Conservation (phyloP, 2,888 invertebrate genomes). For the Andricus quercusramuli region DNA sequence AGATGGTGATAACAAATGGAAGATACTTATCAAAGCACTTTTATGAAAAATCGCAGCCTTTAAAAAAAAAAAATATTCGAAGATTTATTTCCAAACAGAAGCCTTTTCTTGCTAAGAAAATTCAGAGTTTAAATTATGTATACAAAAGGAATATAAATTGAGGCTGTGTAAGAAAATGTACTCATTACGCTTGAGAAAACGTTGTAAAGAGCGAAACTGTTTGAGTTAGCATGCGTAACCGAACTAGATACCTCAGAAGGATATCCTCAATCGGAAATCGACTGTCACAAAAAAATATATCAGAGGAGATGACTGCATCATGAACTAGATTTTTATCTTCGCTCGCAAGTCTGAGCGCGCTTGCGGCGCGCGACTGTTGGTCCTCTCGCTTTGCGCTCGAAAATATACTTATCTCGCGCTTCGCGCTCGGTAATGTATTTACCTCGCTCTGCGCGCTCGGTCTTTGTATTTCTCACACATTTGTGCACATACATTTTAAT, state of each 20-base stretch:
- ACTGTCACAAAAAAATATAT: neutral
- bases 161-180: neutral
- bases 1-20: neutral
- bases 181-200: conserved; percentile 12
- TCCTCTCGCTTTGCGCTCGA: too few relatives aligned
- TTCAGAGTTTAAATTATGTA: neutral
- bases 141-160: neutral
- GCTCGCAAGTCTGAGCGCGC: too few relatives aligned
- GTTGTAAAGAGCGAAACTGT: neutral
- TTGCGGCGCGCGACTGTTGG: too few relatives aligned
- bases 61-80: neutral
- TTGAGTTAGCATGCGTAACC: neutral
- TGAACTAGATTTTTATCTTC: neutral
- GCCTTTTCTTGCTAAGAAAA: neutral
- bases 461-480: too few relatives aligned
- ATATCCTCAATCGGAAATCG: neutral
- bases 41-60: neutral
- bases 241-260: neutral
- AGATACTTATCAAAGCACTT: neutral
- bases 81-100: neutral
- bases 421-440: too few relatives aligned
- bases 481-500: too few relatives aligned
- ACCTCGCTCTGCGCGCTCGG: too few relatives aligned
- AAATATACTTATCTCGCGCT: too few relatives aligned
- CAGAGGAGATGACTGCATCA: neutral